Percentiles rank a stretch among this genome's conserved stretches.
These are phyloP conservation scores for Seriola dumerili DNA, from an alignment of 2,113 vertebrate species.

Conservation along the genomic window DNA sequence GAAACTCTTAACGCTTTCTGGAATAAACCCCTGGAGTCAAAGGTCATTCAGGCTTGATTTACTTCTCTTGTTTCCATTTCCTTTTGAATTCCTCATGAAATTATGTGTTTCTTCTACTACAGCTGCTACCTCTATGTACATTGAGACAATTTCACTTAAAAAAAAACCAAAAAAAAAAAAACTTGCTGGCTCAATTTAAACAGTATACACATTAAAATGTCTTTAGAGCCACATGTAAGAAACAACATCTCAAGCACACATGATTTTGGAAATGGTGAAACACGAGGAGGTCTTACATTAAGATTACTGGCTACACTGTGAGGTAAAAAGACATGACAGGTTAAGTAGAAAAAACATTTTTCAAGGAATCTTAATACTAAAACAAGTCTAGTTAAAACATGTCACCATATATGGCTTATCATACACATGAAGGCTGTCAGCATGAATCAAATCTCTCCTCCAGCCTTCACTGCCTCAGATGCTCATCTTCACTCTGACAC, in stretches of 20 bases:
- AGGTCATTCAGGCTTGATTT: not conserved
- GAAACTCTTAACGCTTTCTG: too few species aligned
- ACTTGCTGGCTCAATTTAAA: not conserved
- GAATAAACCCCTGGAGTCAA: too few species aligned
- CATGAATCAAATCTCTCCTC: not conserved
- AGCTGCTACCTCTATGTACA: constrained; percentile 13
- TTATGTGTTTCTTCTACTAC: not conserved
- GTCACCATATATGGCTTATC: not conserved
- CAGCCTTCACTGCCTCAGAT: not conserved
- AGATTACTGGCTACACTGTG: not conserved
- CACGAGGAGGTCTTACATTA: not conserved
- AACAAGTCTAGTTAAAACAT: constrained; percentile 1
- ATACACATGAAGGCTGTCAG: not conserved
- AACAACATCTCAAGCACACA: not conserved
- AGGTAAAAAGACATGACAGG: constrained; percentile 12
- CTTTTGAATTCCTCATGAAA: not conserved
- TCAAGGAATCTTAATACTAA: not conserved
- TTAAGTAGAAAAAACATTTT: not conserved
- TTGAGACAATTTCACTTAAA: not conserved
- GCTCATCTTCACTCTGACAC: not conserved
- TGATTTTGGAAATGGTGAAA: not conserved
- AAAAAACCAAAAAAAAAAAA: not conserved
- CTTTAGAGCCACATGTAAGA: not conserved
- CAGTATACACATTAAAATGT: not conserved
- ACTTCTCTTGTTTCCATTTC: not conserved